Percentiles rank a stretch among this genome's conserved stretches.
phyloP scores from a whole-genome alignment of 2,113 vertebrate genomes.

The Oryzias melastigma region DNA sequence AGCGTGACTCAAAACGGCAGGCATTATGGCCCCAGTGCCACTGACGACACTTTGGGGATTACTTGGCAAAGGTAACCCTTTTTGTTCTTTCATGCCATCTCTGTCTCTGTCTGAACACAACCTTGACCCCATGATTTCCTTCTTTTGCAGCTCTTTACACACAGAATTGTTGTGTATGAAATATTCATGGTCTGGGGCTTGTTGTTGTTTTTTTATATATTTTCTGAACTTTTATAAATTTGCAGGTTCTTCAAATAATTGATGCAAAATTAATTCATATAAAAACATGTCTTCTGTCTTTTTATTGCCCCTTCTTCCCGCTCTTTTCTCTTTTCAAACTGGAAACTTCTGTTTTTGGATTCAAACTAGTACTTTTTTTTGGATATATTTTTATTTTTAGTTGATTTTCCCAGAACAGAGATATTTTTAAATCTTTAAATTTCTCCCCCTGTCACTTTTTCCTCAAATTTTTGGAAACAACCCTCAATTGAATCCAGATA shows the following conservation, averaged over 20 bases:
- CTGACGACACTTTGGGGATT: constrained; percentile 99
- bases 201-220: background rate
- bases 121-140: constrained; percentile 19
- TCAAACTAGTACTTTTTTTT: constrained; percentile 49
- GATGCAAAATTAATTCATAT: background rate
- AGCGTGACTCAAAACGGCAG: constrained; percentile 99
- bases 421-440: background rate
- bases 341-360: constrained; percentile 10
- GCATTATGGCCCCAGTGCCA: constrained; percentile 99
- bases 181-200: constrained; percentile 1
- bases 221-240: constrained; percentile 19
- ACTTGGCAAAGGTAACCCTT: constrained; percentile 99
- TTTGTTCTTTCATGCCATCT: constrained; percentile 95
- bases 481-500: no score
- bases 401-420: background rate
- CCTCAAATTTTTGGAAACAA: no score
- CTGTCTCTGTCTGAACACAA: constrained; percentile 56
- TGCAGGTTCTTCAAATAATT: constrained; percentile 4
- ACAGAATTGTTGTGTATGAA: background rate
- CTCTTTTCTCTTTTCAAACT: background rate
- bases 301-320: background rate
- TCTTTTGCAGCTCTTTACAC: constrained; percentile 9
- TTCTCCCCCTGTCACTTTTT: no score
- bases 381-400: background rate
- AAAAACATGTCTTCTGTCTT: constrained; percentile 4